Percentiles rank a stretch among this genome's conserved stretches.
phyloP scores from a whole-genome alignment of 2,113 vertebrate species.

The Noctilio leporinus region DNA sequence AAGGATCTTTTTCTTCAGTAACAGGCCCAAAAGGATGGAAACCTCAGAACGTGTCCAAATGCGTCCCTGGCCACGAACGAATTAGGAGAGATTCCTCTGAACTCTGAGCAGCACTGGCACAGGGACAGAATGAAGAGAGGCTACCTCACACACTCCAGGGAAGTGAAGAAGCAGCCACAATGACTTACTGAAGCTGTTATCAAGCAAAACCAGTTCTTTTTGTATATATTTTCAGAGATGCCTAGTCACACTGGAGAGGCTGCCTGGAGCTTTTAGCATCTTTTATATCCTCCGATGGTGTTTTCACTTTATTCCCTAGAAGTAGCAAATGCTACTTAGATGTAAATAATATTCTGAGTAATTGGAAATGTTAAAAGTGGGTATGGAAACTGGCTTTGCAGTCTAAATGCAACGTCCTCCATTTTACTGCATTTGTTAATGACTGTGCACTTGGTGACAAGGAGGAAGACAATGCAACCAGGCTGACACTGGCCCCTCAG shows the following conservation, averaged over 20 bases:
- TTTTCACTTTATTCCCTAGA: background rate
- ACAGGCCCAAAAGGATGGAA: background rate
- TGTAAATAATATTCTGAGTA: background rate
- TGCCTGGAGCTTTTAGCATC: background rate
- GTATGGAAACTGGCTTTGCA: conserved; percentile 29
- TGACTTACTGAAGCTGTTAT: background rate
- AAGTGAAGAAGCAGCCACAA: background rate
- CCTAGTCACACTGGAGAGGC: background rate
- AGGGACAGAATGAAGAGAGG: background rate
- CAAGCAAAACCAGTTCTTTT: background rate
- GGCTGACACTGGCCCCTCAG: background rate
- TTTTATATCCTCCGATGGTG: background rate
- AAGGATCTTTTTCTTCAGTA: background rate
- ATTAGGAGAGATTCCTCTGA: background rate
- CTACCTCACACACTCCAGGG: accelerated
- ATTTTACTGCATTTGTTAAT: conserved; percentile 38
- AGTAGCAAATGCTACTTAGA: background rate
- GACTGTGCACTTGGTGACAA: conserved; percentile 5
- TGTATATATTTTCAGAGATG: background rate
- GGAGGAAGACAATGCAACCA: background rate
- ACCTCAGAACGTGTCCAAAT: background rate
- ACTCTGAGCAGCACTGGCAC: background rate
- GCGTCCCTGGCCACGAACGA: background rate
- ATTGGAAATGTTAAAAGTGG: background rate
- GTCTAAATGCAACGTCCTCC: background rate